These are phyloP conservation scores for Neocloeon triangulifer DNA, from an alignment of 1,140 invertebrate species.

Conservation along the genomic window DNA sequence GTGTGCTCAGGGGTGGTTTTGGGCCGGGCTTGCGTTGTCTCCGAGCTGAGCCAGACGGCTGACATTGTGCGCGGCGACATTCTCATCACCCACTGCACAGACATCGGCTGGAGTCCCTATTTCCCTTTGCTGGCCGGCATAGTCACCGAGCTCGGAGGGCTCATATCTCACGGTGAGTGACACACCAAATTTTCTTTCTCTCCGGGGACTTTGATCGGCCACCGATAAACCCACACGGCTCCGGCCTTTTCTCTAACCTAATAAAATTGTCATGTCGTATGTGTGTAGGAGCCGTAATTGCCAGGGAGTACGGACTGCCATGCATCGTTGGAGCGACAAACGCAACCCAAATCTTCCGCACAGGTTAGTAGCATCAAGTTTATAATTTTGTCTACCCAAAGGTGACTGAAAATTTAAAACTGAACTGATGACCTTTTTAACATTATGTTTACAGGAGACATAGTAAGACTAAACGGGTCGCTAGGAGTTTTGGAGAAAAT, in stretches of 20 bases:
- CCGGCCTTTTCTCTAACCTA: not conserved
- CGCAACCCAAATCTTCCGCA: constrained; percentile 41
- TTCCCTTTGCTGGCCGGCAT: constrained; percentile 59
- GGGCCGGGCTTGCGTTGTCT: constrained; percentile 44
- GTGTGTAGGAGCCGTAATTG: constrained; percentile 55
- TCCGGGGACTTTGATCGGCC: no score
- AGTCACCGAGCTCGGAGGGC: constrained; percentile 63
- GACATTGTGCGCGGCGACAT: constrained; percentile 31
- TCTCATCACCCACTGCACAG: constrained; percentile 52
- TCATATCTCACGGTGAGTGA: constrained; percentile 54
- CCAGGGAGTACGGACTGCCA: constrained; percentile 63
- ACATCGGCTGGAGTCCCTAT: constrained; percentile 73
- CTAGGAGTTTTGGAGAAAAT: no score
- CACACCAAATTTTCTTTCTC: constrained; percentile 1
- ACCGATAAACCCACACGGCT: not conserved
- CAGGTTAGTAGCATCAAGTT: constrained; percentile 23
- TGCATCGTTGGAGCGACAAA: constrained; percentile 50
- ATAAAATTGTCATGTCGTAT: not conserved
- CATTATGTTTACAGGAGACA: no score
- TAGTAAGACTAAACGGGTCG: no score
- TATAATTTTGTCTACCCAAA: no score
- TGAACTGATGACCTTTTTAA: no score
- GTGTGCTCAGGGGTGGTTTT: constrained; percentile 40
- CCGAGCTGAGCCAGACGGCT: constrained; percentile 20
- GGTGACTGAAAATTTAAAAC: no score